phyloP scores from a whole-genome alignment of 92 coral and sea anemone species.

The Porites divaricata region DNA sequence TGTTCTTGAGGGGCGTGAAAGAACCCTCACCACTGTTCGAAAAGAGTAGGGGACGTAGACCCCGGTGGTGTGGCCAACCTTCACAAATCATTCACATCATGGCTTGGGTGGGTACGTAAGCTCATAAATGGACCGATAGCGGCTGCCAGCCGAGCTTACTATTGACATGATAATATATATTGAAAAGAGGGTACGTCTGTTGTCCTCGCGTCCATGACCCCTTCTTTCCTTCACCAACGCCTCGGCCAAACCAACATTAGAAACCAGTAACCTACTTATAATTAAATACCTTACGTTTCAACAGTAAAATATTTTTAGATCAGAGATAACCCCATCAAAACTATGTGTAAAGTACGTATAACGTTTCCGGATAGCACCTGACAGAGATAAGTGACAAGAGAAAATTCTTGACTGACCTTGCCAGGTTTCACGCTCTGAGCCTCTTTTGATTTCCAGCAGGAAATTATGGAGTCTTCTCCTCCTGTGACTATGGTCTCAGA shows the following conservation, averaged over 20 bases:
- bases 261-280: background rate
- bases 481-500: conserved; percentile 70
- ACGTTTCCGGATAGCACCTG: conserved; percentile 15
- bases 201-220: too few species aligned
- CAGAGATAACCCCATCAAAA: background rate
- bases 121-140: too few species aligned
- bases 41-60: too few species aligned
- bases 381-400: background rate
- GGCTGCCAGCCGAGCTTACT: too few species aligned
- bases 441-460: conserved; percentile 69
- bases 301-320: background rate
- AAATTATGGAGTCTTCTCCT: conserved; percentile 82
- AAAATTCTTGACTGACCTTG: conserved; percentile 41
- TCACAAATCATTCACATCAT: too few species aligned
- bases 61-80: too few species aligned
- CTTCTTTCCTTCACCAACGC: too few species aligned
- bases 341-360: background rate
- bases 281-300: background rate
- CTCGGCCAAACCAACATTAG: background rate
- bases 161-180: too few species aligned
- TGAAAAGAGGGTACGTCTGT: too few species aligned
- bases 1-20: too few species aligned
- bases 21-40: too few species aligned
- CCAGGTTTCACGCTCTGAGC: conserved; percentile 24
- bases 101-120: too few species aligned